Evolutionary conservation across 2,888 invertebrate species (phyloP), one percentile per base, ranked within the genome.

Genomic region (Drosophila prostipennis): DNA sequence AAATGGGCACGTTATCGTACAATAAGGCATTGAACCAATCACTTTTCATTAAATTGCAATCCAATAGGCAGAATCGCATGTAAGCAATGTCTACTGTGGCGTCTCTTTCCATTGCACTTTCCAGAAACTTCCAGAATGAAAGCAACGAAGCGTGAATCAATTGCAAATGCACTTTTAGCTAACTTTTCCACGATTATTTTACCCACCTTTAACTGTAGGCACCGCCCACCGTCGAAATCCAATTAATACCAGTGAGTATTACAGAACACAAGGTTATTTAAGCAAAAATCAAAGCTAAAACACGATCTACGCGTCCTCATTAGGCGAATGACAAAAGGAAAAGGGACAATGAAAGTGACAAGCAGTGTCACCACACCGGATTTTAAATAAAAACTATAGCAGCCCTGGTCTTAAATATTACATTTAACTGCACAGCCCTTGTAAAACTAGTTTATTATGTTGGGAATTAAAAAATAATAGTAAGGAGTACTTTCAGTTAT

Each of bases 341-440:
- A 71, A 71, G 55, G 54, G 54, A 71, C 23, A 7, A 45, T 23
- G 40, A 71, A 46, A 70, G 32, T 39, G 36, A 36, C 39, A 55
- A 37, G 19, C 45, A 70, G 60, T 70, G 60, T 54, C 14, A 59
- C 59, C 68, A 14, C 43, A 14, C 37, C 36, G 6, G 26, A 37
- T 13, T 29, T 14, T 6, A n/a, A 11, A 11, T 55, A 3, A 23
- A 19, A 26, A 7, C 7, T 43, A 26, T 13, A 0, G 19, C 40
- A 58, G 10, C 58, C 13, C 52, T 52, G 45, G 29, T 10, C 29
- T n/a, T 1, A 34, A 5, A 34, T 34, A 11, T 11, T 5, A 34
- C 3, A 34, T 13, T 34, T 34, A 3, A 3, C 29, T 34, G 8
- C 10, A 11, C n/a, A 11, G 1, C 1, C 34, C 13, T 34, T 11